These are phyloP conservation scores for Catocala sponsa DNA, from an alignment of 2,888 invertebrate genomes.

Conservation along the genomic window DNA sequence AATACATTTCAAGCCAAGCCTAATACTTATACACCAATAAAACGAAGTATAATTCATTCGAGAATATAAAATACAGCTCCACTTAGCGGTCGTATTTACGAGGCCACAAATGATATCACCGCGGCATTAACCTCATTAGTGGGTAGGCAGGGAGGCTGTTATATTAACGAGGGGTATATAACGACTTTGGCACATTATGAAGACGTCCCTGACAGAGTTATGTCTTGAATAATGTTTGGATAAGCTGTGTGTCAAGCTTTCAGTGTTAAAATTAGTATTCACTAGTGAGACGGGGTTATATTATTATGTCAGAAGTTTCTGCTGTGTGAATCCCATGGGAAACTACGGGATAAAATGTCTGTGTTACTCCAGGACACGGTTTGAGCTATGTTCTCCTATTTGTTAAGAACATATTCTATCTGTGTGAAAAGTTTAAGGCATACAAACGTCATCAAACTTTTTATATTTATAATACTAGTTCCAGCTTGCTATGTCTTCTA, in stretches of 20 bases:
- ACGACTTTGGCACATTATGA: constrained; percentile 25
- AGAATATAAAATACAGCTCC: not conserved
- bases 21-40: not conserved
- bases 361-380: too few relatives aligned
- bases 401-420: too few relatives aligned
- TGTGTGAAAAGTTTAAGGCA: too few relatives aligned
- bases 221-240: constrained; percentile 12
- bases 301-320: too few relatives aligned
- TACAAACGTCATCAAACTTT: too few relatives aligned
- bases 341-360: too few relatives aligned
- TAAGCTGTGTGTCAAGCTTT: not conserved
- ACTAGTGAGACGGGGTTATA: too few relatives aligned
- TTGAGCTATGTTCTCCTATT: too few relatives aligned
- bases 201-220: constrained; percentile 6
- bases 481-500: too few relatives aligned
- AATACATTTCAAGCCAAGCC: not conserved
- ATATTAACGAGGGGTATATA: constrained; percentile 22
- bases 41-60: not conserved
- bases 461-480: too few relatives aligned
- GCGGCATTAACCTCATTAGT: constrained; percentile 37
- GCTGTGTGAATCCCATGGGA: too few relatives aligned
- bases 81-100: constrained; percentile 37
- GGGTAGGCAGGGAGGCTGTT: constrained; percentile 24
- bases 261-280: not conserved
- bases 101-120: constrained; percentile 44